A percentile compares a stretch with the other conserved stretches of the same genome.
Evolutionary conservation across 2,797 vertebrate genomes (phyloP).

Genomic region (Apogon talboti): DNA sequence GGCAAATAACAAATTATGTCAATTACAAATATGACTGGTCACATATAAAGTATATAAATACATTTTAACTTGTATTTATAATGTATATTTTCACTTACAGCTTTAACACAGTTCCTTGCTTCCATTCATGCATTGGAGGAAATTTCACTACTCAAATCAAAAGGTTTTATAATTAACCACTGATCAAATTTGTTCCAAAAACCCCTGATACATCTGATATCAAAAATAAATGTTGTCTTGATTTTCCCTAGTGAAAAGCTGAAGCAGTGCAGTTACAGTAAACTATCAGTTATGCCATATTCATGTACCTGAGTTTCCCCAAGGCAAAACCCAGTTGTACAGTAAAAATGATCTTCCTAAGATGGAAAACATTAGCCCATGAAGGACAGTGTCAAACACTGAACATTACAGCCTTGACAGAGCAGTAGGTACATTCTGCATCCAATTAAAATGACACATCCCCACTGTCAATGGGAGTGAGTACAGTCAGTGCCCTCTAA

Average conservation of each 20-base stretch:
- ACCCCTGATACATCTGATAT: too few species aligned
- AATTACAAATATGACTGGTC: background rate
- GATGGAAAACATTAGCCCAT: conserved; percentile 42
- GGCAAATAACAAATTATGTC: conserved; percentile 26
- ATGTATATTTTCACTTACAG: too few species aligned
- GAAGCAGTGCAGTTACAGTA: background rate
- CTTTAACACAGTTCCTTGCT: too few species aligned
- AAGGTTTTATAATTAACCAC: too few species aligned
- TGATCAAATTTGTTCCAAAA: too few species aligned
- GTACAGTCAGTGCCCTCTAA: conserved; percentile 47
- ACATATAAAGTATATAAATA: too few species aligned
- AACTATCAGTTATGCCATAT: background rate
- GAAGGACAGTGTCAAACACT: conserved; percentile 21
- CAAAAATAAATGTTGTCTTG: too few species aligned
- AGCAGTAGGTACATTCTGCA: conserved; percentile 51
- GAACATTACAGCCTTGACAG: conserved; percentile 50
- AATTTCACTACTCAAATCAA: too few species aligned
- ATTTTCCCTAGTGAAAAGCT: too few species aligned
- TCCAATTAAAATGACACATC: conserved; percentile 68
- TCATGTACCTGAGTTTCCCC: conserved; percentile 14
- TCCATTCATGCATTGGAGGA: too few species aligned
- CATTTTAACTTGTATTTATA: too few species aligned
- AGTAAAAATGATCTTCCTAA: conserved; percentile 24
- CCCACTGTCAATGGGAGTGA: conserved; percentile 51
- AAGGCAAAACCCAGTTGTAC: conserved; percentile 18